Evolutionary conservation across 35 echinoderm and acorn worm genomes (phyloP).

Genomic region (Hemicentrotus pulcherrimus): DNA sequence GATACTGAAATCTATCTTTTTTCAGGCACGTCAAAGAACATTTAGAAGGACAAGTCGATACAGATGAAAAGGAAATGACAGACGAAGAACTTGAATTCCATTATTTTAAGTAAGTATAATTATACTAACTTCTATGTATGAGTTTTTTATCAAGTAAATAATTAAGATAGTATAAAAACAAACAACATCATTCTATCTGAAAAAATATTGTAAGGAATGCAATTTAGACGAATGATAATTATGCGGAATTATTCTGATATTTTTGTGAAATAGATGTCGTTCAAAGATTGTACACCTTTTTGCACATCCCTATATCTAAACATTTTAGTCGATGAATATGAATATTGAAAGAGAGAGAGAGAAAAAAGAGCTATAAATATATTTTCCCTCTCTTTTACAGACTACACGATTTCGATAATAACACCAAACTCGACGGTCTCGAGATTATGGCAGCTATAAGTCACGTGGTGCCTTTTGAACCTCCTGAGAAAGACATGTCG

Average conservation of each 20-base stretch:
- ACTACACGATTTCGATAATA: slow-evolving; percentile 96
- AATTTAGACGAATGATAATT: no score
- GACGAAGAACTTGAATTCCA: slow-evolving; percentile 94
- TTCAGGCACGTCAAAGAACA: slow-evolving; percentile 87
- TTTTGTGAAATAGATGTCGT: no score
- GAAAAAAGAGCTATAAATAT: neutral
- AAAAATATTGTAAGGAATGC: no score
- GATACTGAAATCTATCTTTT: neutral
- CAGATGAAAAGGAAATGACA: slow-evolving; percentile 71
- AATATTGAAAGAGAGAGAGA: no score
- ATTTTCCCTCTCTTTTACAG: slow-evolving; percentile 38
- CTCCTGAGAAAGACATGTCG: slow-evolving; percentile 64
- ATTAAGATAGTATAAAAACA: no score
- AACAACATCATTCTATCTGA: no score
- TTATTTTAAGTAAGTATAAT: slow-evolving; percentile 88
- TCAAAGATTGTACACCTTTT: no score
- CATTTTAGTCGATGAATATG: no score
- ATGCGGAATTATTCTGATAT: no score
- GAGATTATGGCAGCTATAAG: slow-evolving; percentile 89
- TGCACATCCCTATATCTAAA: no score
- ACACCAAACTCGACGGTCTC: slow-evolving; percentile 88
- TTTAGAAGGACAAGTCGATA: slow-evolving; percentile 63
- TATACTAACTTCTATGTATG: no score
- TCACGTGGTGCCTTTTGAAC: slow-evolving; percentile 80
- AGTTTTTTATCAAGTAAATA: no score